These are phyloP conservation scores for Sinocyclocheilus maitianheensis DNA, from an alignment of 2,113 vertebrate genomes.

Conservation along the genomic window DNA sequence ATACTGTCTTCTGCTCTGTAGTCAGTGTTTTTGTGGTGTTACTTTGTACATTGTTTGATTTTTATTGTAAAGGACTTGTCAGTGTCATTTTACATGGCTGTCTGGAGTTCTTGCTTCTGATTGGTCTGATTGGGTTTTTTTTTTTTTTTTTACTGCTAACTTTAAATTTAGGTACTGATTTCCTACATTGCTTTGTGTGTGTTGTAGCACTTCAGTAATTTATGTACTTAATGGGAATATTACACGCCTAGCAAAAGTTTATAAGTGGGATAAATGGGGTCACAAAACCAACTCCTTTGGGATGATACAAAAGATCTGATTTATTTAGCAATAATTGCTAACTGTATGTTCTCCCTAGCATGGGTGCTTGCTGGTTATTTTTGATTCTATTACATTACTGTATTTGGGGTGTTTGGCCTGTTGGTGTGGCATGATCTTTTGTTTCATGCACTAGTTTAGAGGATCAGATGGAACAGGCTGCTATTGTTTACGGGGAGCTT, in stretches of 20 bases:
- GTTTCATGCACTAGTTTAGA: constrained; percentile 76
- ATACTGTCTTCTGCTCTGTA: not conserved
- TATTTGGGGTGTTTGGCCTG: not conserved
- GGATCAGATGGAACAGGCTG: constrained; percentile 89
- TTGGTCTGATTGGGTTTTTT: no score
- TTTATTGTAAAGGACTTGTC: no score
- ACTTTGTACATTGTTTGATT: no score
- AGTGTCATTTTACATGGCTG: no score
- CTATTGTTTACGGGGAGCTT: constrained; percentile 86
- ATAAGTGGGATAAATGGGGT: not conserved
- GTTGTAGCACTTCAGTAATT: not conserved
- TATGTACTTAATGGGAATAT: not conserved
- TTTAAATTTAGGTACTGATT: not conserved
- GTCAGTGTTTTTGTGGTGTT: not conserved
- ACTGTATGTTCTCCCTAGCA: not conserved
- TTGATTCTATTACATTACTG: not conserved
- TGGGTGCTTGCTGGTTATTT: not conserved
- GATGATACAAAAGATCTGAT: no score
- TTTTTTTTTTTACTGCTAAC: not conserved
- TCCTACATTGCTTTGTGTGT: not conserved
- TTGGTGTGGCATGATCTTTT: not conserved
- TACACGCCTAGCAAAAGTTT: not conserved
- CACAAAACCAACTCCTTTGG: no score
- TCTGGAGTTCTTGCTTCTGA: no score
- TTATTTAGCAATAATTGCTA: not conserved